phyloP scores from a whole-genome alignment of 2,797 vertebrate genomes.

The Picus viridis region DNA sequence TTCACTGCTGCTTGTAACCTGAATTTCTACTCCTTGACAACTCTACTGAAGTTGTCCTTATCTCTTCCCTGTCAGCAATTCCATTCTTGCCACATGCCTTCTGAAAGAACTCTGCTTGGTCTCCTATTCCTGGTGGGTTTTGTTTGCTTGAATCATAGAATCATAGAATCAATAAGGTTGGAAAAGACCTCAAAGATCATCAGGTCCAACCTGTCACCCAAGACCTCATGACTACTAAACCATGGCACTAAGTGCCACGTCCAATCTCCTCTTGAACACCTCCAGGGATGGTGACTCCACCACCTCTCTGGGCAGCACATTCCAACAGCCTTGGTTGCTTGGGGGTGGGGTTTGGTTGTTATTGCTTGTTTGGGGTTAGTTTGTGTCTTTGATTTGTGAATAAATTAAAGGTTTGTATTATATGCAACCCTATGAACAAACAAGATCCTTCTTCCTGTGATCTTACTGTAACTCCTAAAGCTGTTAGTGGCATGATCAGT shows the following conservation, averaged over 20 bases:
- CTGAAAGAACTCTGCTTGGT: neutral
- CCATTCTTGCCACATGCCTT: neutral
- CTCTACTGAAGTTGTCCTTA: neutral
- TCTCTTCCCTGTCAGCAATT: neutral
- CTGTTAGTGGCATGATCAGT: neutral
- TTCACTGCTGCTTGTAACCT: neutral
- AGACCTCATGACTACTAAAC: too few species aligned
- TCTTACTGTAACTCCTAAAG: neutral
- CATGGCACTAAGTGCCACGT: too few species aligned
- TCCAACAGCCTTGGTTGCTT: too few species aligned
- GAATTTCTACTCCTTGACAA: neutral
- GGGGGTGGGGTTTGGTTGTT: neutral
- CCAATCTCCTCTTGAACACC: too few species aligned
- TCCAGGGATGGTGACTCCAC: too few species aligned
- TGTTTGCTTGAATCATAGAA: too few species aligned
- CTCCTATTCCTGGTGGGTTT: neutral
- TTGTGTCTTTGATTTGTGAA: neutral
- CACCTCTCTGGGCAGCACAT: too few species aligned
- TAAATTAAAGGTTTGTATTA: too few species aligned
- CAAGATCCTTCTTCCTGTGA: neutral
- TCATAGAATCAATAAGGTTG: too few species aligned
- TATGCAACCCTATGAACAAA: neutral
- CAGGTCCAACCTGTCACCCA: too few species aligned
- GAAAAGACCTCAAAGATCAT: too few species aligned
- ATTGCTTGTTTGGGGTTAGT: neutral